Percentiles rank a stretch among this genome's conserved stretches.
Evolutionary conservation across 2,888 invertebrate species (phyloP).

Genomic region (Charanyca ferruginea): DNA sequence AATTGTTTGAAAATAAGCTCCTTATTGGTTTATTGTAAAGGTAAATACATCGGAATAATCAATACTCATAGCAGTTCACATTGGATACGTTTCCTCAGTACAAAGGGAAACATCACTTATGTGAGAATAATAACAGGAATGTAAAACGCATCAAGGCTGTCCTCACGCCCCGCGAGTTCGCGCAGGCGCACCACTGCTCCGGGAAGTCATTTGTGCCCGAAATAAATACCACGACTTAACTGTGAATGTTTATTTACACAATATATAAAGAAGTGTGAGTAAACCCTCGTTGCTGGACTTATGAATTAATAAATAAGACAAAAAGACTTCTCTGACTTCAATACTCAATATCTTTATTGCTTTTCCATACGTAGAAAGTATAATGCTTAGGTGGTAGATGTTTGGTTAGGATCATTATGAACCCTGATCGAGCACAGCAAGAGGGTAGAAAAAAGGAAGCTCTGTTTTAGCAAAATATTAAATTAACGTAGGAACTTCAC

Average conservation of each 20-base stretch:
- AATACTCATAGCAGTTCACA: neutral
- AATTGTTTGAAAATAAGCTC: neutral
- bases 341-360: too few relatives aligned
- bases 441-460: too few relatives aligned
- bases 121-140: slow-evolving; percentile 28
- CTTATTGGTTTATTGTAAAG: neutral
- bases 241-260: slow-evolving; percentile 7
- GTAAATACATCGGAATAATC: neutral
- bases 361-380: too few relatives aligned
- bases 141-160: slow-evolving; percentile 31
- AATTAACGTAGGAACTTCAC: too few relatives aligned
- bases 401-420: too few relatives aligned
- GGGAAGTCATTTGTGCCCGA: slow-evolving; percentile 23
- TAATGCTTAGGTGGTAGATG: too few relatives aligned
- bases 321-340: too few relatives aligned
- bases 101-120: slow-evolving; percentile 23
- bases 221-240: slow-evolving; percentile 16
- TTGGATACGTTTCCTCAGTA: neutral
- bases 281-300: neutral
- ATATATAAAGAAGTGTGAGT: slow-evolving; percentile 5
- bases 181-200: neutral
- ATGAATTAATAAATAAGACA: too few relatives aligned
- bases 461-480: too few relatives aligned
- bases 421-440: too few relatives aligned
- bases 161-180: neutral